phyloP scores from a whole-genome alignment of 2,888 invertebrate species.

The Ormyrus nitidulus region DNA sequence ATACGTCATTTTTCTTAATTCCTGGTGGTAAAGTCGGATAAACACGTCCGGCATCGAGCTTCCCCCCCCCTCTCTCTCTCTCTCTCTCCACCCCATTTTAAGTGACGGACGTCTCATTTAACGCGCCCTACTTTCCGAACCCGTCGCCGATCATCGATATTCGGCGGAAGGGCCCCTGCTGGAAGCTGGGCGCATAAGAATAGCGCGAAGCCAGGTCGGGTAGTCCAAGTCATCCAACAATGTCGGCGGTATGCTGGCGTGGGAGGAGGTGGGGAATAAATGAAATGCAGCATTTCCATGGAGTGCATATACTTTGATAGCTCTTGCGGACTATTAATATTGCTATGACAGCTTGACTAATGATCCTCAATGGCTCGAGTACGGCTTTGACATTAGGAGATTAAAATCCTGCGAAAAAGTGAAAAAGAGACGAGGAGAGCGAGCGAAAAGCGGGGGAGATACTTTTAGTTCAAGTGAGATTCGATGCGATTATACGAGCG shows the following conservation, averaged over 20 bases:
- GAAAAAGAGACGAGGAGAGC: conserved; percentile 34
- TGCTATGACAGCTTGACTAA: conserved; percentile 75
- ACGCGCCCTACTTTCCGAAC: conserved; percentile 42
- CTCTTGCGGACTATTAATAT: conserved; percentile 73
- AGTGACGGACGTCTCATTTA: conserved; percentile 52
- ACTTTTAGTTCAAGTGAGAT: conserved; percentile 56
- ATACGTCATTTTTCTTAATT: conserved; percentile 57
- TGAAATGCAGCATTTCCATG: conserved; percentile 68
- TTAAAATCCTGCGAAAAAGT: conserved; percentile 71
- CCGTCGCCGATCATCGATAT: conserved; percentile 59
- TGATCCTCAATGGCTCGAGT: conserved; percentile 69
- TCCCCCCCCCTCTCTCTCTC: conserved; percentile 27
- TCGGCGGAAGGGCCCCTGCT: conserved; percentile 42
- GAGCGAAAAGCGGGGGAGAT: conserved; percentile 18
- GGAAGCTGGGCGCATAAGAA: too few relatives aligned
- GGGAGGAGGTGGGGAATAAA: conserved; percentile 65
- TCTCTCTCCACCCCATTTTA: conserved; percentile 13
- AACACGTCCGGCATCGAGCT: conserved; percentile 15
- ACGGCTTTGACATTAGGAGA: conserved; percentile 74
- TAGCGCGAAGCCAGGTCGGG: conserved; percentile 38
- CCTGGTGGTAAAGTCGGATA: conserved; percentile 40
- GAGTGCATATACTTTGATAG: conserved; percentile 48
- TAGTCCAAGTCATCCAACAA: conserved; percentile 71
- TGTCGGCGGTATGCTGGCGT: conserved; percentile 63
- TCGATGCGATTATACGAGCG: conserved; percentile 66